Percentiles rank a stretch among this genome's conserved stretches.
Conservation (phyloP, 2,797 vertebrate species). For the Ficedula albicollis region DNA sequence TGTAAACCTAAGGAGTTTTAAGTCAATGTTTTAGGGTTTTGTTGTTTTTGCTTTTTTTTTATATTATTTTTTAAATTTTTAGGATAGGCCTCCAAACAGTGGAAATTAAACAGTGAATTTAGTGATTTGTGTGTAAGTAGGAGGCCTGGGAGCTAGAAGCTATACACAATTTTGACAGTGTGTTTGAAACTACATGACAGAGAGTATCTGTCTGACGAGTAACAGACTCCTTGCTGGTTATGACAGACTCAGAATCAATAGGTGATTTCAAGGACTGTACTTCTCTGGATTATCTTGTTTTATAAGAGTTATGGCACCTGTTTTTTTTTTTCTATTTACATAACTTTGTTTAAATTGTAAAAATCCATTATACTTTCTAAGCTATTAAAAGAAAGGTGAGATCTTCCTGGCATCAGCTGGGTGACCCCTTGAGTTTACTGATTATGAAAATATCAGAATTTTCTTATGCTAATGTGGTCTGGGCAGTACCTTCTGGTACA, state of each 20-base stretch:
- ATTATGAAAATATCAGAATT: background rate
- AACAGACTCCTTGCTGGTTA: constrained; percentile 24
- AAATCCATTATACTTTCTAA: background rate
- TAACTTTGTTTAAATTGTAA: background rate
- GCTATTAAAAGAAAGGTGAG: background rate
- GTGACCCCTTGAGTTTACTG: background rate
- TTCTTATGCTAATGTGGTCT: background rate
- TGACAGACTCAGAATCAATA: constrained; percentile 8
- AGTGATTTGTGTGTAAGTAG: background rate
- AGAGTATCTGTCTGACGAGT: background rate
- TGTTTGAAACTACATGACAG: constrained; percentile 16
- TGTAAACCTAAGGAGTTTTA: constrained; percentile 29
- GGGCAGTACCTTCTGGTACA: background rate
- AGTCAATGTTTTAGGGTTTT: background rate
- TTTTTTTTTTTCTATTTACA: background rate
- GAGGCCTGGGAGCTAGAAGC: background rate
- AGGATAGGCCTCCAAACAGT: background rate
- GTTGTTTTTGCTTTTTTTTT: background rate
- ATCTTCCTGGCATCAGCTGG: background rate
- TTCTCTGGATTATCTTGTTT: constrained; percentile 21
- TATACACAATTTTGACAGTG: background rate
- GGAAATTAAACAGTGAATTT: constrained; percentile 1
- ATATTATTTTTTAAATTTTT: background rate
- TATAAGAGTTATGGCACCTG: background rate
- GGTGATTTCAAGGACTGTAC: constrained; percentile 11